Base-by-base conservation (phyloP, 1,140 invertebrate species). In the Lepidurus apus region DNA sequence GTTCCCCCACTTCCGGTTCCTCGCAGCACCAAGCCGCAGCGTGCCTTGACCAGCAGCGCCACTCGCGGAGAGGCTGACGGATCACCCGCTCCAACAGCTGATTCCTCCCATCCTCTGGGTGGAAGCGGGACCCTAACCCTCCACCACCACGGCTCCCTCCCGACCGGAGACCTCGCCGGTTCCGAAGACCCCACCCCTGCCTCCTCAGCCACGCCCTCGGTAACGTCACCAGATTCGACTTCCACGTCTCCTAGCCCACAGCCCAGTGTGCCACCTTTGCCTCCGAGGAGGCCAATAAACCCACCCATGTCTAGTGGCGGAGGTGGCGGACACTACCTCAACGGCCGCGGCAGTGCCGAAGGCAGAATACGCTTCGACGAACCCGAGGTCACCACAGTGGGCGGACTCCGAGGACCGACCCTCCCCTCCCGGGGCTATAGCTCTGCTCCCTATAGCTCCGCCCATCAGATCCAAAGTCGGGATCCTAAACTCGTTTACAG, bases 11-110 rank as follows among this genome's bases (percentile, higher is more conserved):
- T 76, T 81, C 74, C 80, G 81, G 11, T 80, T 82, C 43, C 81
- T 81, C 2, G 81, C 82, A n/a, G 80, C 80, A 42, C 81, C 81
- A 43, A 83, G 81, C 17, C 81, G 81, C 44, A 81, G 80, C 75
- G 81, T 82, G 26, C 78, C 82, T 43, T 82, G 81, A 65, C 81
- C 81, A 73, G 81, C 42, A 82, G 81, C 42, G 79, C 82, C 45
- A 80, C 80, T 47, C 80, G 78, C 42, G 80, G 81, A 34, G 80
- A 80, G 21, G 81, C 82, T 42, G 82, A 82, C 76, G 82, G 81
- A n/a, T 79, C 82, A 7, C 80, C 81, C 0, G 80, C 81, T 43
- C 80, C 81, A n/a, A 82, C 81, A 10, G 80, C 82, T 11, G 80
- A 80, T 3, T 82, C 80, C 42, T 80, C 81, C 26, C 81, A 81